Evolutionary conservation across 1,140 invertebrate genomes (phyloP).

Genomic region (Whitmania pigra): DNA sequence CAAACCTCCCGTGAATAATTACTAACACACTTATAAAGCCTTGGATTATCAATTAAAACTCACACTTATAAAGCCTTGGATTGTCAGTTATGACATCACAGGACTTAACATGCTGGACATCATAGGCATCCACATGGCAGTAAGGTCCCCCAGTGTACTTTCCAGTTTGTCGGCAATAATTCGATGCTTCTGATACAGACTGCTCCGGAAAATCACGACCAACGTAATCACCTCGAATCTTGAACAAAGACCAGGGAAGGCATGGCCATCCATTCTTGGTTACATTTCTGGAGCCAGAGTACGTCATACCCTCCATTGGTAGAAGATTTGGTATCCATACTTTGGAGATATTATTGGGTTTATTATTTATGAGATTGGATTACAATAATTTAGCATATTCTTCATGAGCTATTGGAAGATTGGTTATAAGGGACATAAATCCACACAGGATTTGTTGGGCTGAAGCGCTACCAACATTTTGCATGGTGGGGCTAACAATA

Average conservation of each 20-base stretch:
- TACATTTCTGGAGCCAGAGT: background rate
- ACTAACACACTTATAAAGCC: background rate
- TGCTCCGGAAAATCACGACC: background rate
- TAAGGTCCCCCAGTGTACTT: background rate
- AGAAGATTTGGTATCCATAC: background rate
- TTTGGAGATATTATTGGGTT: background rate
- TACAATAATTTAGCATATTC: background rate
- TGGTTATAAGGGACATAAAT: no score
- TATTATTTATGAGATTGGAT: constrained; percentile 5
- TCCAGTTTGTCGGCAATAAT: background rate
- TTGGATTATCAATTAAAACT: background rate
- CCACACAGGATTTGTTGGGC: no score
- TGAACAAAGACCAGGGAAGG: background rate
- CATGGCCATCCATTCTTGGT: background rate
- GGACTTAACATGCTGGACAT: background rate
- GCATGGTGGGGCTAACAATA: no score
- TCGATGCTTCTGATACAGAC: background rate
- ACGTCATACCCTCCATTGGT: background rate
- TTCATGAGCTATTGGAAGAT: no score
- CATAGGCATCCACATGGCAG: background rate
- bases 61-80: background rate
- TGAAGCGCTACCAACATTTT: no score
- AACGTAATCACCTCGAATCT: background rate
- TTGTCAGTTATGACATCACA: background rate
- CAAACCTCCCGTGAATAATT: no score